Evolutionary conservation across 1,140 invertebrate species (phyloP).

Genomic region (Frieseomelitta varia): DNA sequence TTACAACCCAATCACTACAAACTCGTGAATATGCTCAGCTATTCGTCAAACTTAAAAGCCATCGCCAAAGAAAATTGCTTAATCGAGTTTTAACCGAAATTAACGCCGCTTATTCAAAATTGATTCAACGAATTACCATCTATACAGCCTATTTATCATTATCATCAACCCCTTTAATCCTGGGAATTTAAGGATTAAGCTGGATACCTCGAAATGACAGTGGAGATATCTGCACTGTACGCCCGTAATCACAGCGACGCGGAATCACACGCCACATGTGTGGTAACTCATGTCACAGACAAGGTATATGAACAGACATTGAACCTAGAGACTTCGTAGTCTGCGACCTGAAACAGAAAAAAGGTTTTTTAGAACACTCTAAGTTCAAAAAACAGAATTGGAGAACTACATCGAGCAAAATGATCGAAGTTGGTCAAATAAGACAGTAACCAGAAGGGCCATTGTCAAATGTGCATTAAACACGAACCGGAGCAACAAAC

Average conservation of each 20-base stretch:
- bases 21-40: background rate
- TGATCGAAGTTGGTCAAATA: too few relatives aligned
- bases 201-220: background rate
- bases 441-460: too few relatives aligned
- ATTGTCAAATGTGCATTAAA: too few relatives aligned
- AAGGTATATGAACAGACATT: too few relatives aligned
- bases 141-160: background rate
- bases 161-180: background rate
- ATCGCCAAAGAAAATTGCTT: background rate
- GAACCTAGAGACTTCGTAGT: too few relatives aligned
- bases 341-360: too few relatives aligned
- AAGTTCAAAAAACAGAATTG: too few relatives aligned
- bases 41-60: background rate
- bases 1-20: background rate
- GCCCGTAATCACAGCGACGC: background rate
- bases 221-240: background rate
- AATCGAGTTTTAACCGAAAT: background rate
- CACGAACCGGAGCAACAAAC: too few relatives aligned
- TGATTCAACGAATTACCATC: background rate
- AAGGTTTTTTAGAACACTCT: too few relatives aligned
- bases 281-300: background rate
- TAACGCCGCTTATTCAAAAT: background rate
- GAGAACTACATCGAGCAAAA: too few relatives aligned
- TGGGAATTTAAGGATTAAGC: conserved; percentile 14
- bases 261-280: background rate